Conservation (phyloP, 2,113 vertebrate species). For the Amphiprion percula region DNA sequence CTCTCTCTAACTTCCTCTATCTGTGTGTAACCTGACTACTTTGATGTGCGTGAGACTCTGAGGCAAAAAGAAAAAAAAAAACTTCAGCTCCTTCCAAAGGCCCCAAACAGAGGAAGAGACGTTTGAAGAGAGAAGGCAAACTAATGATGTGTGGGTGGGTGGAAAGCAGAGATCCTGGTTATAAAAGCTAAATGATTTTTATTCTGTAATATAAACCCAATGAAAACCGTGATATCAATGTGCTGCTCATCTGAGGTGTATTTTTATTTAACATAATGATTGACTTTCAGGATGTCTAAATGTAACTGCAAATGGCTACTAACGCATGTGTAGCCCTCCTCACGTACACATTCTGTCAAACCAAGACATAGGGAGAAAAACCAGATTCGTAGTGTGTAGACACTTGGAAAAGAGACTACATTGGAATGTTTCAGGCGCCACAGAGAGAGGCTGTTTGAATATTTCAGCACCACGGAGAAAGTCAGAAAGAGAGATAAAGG, state of each 20-base stretch:
- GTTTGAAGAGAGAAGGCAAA: conserved; percentile 74
- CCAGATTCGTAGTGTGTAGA: conserved; percentile 7
- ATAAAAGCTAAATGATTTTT: conserved; percentile 43
- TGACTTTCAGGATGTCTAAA: not conserved
- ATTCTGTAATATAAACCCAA: conserved; percentile 33
- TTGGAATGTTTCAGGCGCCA: conserved; percentile 55
- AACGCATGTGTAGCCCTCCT: not conserved
- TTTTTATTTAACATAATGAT: conserved; percentile 1
- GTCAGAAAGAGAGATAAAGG: conserved; percentile 7
- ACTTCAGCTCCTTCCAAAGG: conserved; percentile 58
- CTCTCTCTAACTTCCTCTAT: conserved; percentile 35
- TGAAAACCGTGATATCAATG: conserved; percentile 28
- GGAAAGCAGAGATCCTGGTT: conserved; percentile 51
- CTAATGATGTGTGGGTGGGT: conserved; percentile 77
- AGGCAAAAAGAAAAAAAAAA: conserved; percentile 27
- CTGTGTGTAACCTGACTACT: conserved; percentile 69
- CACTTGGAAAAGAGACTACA: not conserved
- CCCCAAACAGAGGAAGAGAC: conserved; percentile 63
- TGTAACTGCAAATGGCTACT: conserved; percentile 12
- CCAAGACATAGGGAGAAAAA: conserved; percentile 2
- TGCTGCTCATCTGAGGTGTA: not conserved
- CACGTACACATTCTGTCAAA: not conserved
- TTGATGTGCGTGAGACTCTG: conserved; percentile 69
- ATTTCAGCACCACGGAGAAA: conserved; percentile 46
- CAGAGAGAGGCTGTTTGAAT: conserved; percentile 42